Evolutionary conservation across 2,797 vertebrate genomes (phyloP), one percentile per base, ranked within the genome.

Genomic region (Sorex maritimensis): DNA sequence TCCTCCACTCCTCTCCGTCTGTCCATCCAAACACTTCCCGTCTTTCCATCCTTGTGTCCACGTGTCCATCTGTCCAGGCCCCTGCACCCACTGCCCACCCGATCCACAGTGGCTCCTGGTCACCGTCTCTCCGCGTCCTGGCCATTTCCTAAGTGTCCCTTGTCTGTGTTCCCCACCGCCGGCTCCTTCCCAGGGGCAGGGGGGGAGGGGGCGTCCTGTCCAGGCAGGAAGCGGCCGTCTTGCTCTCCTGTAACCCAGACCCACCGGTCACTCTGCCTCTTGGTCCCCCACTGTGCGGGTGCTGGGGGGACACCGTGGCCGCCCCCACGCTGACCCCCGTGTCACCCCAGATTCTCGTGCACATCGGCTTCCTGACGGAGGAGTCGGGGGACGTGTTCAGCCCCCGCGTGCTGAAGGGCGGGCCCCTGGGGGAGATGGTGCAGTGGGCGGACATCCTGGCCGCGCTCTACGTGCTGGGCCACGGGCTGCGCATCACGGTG

Each of bases 381-480:
- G 99, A 99, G 97, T 99, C 99, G 0, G 99, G 99, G 34, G 99
- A 99, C 0, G 99, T 99, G 88, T 99, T 99, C 98, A 99, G 99
- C 90, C 99, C 99, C 0, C 98, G 99, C 92, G 99, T 99, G 94
- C 98, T 99, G 96, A 99, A 99, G 95, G 99, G 99, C 1, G 99
- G 99, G 8, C 99, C 99, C 0, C 96, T 99, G 93, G 99, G 99
- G 0, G 99, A 99, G 98, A 99, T 99, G 99, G 99, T 99, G 93
- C 99, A 99, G 96, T 99, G 99, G 99, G 99, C 99, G 0, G 99
- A 99, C 97, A 99, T 99, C 95, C 98, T 99, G 95, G 99, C 99
- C 0, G 98, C 99, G 7, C 99, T 99, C 58, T 99, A 99, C 55
- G 98, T 99, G 88, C 98, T 99, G 96, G 99, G 99, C 95, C 99